phyloP scores from a whole-genome alignment of 2,113 vertebrate genomes.

The Gallinago jamesoni region DNA sequence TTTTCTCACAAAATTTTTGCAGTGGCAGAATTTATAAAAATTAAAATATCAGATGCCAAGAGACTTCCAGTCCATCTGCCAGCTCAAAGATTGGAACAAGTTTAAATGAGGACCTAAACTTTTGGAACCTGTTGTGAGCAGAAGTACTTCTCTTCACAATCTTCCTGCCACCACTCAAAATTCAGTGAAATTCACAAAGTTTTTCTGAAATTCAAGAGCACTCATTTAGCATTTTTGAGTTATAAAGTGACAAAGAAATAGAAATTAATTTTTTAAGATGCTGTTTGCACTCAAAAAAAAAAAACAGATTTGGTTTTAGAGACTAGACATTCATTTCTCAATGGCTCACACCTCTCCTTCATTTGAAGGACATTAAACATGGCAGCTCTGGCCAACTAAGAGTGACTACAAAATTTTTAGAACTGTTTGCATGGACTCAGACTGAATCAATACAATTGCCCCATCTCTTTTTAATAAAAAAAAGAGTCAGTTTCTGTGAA shows the following conservation, averaged over 20 bases:
- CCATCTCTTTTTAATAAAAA: background rate
- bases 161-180: background rate
- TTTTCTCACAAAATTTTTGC: background rate
- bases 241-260: conserved; percentile 7
- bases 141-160: background rate
- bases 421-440: background rate
- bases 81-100: background rate
- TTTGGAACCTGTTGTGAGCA: background rate
- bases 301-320: conserved; percentile 9
- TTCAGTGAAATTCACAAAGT: background rate
- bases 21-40: background rate
- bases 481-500: background rate
- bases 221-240: background rate
- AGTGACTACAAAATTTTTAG: background rate
- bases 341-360: conserved; percentile 34
- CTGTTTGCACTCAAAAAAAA: conserved; percentile 39
- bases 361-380: conserved; percentile 1
- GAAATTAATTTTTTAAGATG: conserved; percentile 44
- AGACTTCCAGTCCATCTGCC: background rate
- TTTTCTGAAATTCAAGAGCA: background rate
- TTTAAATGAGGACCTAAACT: background rate
- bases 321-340: conserved; percentile 13
- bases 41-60: background rate
- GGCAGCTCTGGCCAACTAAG: background rate
- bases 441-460: background rate